Percentiles rank a stretch among this genome's conserved stretches.
These are phyloP conservation scores for Gila robusta DNA, from an alignment of 2,797 vertebrate genomes.

Conservation along the genomic window DNA sequence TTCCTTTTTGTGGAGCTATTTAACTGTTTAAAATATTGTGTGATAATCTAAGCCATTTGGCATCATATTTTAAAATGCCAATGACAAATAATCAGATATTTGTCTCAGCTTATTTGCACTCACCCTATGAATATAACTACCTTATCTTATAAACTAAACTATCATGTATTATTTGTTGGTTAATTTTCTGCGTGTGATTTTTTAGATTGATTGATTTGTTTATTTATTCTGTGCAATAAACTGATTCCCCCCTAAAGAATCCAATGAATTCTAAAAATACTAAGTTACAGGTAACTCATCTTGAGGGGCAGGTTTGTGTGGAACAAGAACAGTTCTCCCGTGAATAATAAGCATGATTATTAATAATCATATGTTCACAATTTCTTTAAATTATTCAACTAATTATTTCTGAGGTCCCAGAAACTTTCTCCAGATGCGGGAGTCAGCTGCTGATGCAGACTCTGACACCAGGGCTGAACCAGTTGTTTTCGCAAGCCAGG, in stretches of 20 bases:
- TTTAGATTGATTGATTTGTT: constrained; percentile 13
- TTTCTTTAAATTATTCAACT: constrained; percentile 48
- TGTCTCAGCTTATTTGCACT: background rate
- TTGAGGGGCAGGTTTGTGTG: background rate
- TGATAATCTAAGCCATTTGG: background rate
- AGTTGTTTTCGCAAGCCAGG: constrained; percentile 72
- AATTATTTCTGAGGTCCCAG: constrained; percentile 48
- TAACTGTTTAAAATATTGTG: background rate
- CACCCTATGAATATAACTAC: background rate
- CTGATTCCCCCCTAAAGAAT: background rate
- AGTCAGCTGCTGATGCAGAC: constrained; percentile 61
- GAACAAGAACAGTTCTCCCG: constrained; percentile 35
- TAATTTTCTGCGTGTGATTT: background rate
- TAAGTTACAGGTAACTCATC: background rate
- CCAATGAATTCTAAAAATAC: background rate
- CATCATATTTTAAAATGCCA: background rate
- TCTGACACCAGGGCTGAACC: constrained; percentile 52
- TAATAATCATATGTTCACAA: constrained; percentile 45
- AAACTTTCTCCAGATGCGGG: constrained; percentile 55
- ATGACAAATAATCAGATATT: background rate
- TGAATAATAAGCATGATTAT: constrained; percentile 47
- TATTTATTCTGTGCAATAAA: background rate
- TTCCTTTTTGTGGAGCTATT: background rate
- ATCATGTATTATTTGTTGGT: background rate
- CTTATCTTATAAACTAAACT: background rate